A percentile compares a stretch with the other conserved stretches of the same genome.
phyloP scores from a whole-genome alignment of 2,888 invertebrate species.

The Morpho helenor region DNA sequence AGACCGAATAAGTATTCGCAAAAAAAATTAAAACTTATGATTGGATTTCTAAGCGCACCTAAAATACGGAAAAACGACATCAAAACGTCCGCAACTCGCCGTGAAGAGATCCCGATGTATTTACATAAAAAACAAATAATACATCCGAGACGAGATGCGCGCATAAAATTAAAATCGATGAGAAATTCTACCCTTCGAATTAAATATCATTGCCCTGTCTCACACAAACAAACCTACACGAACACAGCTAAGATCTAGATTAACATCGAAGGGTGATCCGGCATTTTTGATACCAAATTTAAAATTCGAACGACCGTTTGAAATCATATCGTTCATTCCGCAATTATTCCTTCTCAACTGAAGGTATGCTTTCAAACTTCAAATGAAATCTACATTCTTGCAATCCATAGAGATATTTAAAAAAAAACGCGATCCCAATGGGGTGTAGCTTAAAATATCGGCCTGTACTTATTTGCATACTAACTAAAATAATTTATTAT shows the following conservation, averaged over 20 bases:
- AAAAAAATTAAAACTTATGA: conserved; percentile 43
- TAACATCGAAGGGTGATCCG: conserved; percentile 51
- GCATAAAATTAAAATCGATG: conserved; percentile 80
- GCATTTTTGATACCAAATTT: conserved; percentile 22
- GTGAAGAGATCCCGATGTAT: conserved; percentile 66
- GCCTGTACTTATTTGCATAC: conserved; percentile 75
- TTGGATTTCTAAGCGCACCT: conserved; percentile 53
- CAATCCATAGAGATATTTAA: conserved; percentile 61
- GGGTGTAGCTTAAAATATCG: conserved; percentile 76
- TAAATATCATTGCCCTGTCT: conserved; percentile 74
- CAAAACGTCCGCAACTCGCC: conserved; percentile 50
- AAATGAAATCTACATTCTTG: conserved; percentile 39
- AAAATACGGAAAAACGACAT: conserved; percentile 61
- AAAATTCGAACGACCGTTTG: conserved; percentile 23
- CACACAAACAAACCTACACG: conserved; percentile 44
- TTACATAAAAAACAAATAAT: conserved; percentile 79
- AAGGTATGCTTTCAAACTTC: conserved; percentile 11
- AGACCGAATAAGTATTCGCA: conserved; percentile 15
- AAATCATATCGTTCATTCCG: conserved; percentile 14
- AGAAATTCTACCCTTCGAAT: conserved; percentile 76
- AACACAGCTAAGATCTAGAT: conserved; percentile 58
- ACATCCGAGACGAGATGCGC: conserved; percentile 71
- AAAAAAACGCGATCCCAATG: conserved; percentile 61
- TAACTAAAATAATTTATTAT: conserved; percentile 80
- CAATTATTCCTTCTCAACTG: conserved; percentile 17